A percentile compares a stretch with the other conserved stretches of the same genome.
phyloP scores from a whole-genome alignment of 2,113 vertebrate species.

The Odontesthes bonariensis region DNA sequence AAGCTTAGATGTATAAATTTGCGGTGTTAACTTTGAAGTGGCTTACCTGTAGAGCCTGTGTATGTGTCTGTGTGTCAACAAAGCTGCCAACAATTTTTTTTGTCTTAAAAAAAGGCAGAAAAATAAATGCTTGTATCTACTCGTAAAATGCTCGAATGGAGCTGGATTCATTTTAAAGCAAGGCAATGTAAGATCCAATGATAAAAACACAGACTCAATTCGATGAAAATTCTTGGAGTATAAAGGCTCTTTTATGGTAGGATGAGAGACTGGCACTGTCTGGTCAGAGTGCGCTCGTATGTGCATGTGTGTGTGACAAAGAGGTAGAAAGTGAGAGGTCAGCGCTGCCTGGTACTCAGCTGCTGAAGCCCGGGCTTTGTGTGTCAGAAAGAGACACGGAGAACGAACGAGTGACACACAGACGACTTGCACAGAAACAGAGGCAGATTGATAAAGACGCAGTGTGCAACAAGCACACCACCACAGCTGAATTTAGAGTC shows the following conservation, averaged over 20 bases:
- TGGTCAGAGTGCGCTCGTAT: slow-evolving; percentile 37
- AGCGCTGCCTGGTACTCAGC: slow-evolving; percentile 68
- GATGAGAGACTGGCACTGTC: slow-evolving; percentile 66
- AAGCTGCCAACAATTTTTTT: not conserved
- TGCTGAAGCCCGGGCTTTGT: slow-evolving; percentile 48
- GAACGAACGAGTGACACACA: slow-evolving; percentile 20
- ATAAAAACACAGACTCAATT: not conserved
- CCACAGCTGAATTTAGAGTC: slow-evolving; percentile 22
- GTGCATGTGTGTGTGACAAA: slow-evolving; percentile 44
- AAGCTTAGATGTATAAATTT: slow-evolving; percentile 4
- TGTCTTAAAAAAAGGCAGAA: not conserved
- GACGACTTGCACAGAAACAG: slow-evolving; percentile 22
- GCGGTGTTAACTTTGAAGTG: slow-evolving; percentile 19
- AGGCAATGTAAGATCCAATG: not conserved
- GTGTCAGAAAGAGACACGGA: slow-evolving; percentile 3
- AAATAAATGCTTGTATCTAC: not conserved
- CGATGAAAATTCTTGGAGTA: too few species aligned
- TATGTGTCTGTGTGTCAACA: not conserved
- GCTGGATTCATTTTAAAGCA: not conserved
- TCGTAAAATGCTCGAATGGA: not conserved
- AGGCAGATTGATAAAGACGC: slow-evolving; percentile 31
- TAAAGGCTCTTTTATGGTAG: slow-evolving; percentile 60
- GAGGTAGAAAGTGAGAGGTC: slow-evolving; percentile 57
- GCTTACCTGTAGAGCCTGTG: slow-evolving; percentile 16
- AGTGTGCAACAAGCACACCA: not conserved